Evolutionary conservation across 2,113 vertebrate genomes (phyloP), one percentile per base, ranked within the genome.

Genomic region (Scomber japonicus): DNA sequence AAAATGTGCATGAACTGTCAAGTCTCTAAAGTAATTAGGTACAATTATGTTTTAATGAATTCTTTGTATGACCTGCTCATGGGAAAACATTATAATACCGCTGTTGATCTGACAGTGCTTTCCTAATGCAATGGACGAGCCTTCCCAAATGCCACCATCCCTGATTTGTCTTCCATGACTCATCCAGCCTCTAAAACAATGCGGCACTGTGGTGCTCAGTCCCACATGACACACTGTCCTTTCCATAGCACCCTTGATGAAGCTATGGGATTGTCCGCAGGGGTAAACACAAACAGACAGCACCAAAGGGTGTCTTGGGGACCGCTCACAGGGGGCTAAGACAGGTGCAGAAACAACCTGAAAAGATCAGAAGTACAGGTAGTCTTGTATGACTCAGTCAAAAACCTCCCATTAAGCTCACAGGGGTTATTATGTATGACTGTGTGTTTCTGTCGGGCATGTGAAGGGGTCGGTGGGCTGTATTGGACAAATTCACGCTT

Each of bases 181-280:
- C 93, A 94, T 89, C 87, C 83, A 80, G 81, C 65, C 81, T 90
- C 79, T 83, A n/a, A 89, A 90, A 90, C 90, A 88, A 90, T 91
- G 91, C 89, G 68, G 81, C 88, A 83, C 74, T 54, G 53, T 71
- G 86, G 72, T 27, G 78, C 80, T 75, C 5, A 53, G 54, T 56
- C 84, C 69, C 75, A 63, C 56, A 12, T 87, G 90, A 86, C 86
- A 88, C 78, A 61, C 80, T 84, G 87, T 87, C 89, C 86, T 87
- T 85, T 87, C 70, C 64, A 11, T 60, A 80, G 77, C 81, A 61
- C 83, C 84, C 80, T 65, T 55, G 63, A 83, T 76, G 63, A 82
- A 78, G 86, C 79, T 56, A 55, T 24, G 15, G 71, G 88, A 82
- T 86, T 63, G 75, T 82, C 74, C 16, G 2, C 57, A 46, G 74